Evolutionary conservation across 2,797 vertebrate genomes (phyloP).

Genomic region (Labeo calbasu): DNA sequence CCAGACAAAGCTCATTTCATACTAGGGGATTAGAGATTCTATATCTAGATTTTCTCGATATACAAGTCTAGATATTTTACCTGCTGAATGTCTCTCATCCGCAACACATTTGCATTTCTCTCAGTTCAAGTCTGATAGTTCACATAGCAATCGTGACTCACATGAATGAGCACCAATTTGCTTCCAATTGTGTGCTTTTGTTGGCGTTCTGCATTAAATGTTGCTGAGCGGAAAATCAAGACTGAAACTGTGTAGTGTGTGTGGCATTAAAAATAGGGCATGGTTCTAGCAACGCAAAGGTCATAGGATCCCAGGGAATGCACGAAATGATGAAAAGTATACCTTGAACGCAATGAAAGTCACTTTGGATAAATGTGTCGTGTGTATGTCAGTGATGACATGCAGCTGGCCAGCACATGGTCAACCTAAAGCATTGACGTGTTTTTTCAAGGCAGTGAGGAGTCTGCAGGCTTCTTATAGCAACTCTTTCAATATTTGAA

Average conservation of each 20-base stretch:
- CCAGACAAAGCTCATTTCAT: neutral
- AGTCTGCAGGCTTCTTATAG: neutral
- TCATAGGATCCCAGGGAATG: neutral
- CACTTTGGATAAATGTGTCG: neutral
- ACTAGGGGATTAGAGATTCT: neutral
- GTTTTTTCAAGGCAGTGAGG: neutral
- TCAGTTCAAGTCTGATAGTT: neutral
- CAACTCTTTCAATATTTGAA: neutral
- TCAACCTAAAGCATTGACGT: neutral
- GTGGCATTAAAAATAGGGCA: neutral
- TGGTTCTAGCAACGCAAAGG: neutral
- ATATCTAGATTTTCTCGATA: too few species aligned
- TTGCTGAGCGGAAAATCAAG: neutral
- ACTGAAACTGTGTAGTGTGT: neutral
- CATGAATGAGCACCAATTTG: neutral
- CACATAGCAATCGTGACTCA: neutral
- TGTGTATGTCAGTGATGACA: neutral
- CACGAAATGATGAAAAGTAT: too few species aligned
- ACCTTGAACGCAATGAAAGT: too few species aligned
- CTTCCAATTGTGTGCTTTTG: neutral
- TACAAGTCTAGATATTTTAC: neutral
- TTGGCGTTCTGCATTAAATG: neutral
- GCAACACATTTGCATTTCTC: neutral
- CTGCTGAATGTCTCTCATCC: neutral
- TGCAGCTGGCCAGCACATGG: neutral